Conservation (phyloP, 35 echinoderm and acorn worm genomes). For the Chiridota heheva region DNA sequence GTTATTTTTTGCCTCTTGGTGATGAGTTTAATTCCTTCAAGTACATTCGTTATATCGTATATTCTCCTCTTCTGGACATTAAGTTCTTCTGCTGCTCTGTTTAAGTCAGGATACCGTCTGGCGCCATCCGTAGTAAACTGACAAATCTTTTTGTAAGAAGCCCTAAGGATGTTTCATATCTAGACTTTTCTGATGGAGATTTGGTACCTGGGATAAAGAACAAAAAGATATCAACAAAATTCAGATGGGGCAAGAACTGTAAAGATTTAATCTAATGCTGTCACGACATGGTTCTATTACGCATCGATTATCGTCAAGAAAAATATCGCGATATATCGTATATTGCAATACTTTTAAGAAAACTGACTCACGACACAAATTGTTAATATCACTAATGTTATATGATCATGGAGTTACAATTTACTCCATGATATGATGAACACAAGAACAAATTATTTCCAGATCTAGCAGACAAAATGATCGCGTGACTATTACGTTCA, state of each 20-base stretch:
- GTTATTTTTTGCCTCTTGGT: constrained; percentile 98
- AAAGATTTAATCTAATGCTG: constrained; percentile 10
- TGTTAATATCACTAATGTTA: not conserved
- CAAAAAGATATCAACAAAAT: not conserved
- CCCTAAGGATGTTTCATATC: constrained; percentile 97
- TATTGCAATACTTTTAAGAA: not conserved
- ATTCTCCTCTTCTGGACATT: constrained; percentile 93
- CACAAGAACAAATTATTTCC: too few relatives aligned
- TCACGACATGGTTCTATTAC: not conserved
- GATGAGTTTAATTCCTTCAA: constrained; percentile 99
- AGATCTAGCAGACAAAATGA: too few relatives aligned
- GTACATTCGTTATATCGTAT: constrained; percentile 97
- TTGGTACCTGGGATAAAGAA: constrained; percentile 20
- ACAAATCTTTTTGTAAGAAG: constrained; percentile 98
- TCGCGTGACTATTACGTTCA: too few relatives aligned
- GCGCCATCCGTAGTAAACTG: constrained; percentile 77
- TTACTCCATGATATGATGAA: too few relatives aligned
- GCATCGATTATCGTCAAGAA: not conserved
- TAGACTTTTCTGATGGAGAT: constrained; percentile 90
- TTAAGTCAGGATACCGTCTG: constrained; percentile 91
- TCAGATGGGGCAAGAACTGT: not conserved
- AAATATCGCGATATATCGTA: not conserved
- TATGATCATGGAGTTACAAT: too few relatives aligned
- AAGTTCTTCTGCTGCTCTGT: constrained; percentile 84
- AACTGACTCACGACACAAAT: not conserved